phyloP scores from a whole-genome alignment of 2,113 vertebrate species.

The Falcunculus frontatus region DNA sequence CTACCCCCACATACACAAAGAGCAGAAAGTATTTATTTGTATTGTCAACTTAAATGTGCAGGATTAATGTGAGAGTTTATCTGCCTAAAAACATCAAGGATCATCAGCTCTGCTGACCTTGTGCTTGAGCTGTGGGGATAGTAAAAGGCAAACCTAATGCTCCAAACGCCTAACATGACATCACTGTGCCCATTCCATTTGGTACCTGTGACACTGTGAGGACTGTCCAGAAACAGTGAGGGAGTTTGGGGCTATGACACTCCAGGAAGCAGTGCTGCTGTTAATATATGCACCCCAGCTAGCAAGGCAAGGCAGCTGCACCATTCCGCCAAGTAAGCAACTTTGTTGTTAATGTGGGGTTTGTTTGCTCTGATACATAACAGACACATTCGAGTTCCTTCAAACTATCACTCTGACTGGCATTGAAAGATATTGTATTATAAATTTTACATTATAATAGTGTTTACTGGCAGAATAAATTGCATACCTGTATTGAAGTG shows the following conservation, averaged over 20 bases:
- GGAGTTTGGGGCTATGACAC: not conserved
- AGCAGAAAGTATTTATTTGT: slow-evolving; percentile 56
- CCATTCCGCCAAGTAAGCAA: slow-evolving; percentile 51
- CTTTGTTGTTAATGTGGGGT: slow-evolving; percentile 49
- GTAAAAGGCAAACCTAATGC: not conserved
- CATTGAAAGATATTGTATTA: slow-evolving; percentile 67
- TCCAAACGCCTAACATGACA: not conserved
- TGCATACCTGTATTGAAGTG: slow-evolving; percentile 53
- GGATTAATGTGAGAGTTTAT: not conserved
- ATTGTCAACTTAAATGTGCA: not conserved
- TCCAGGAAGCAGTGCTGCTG: not conserved
- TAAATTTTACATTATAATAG: slow-evolving; percentile 69
- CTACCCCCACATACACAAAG: slow-evolving; percentile 47
- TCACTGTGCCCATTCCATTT: rapidly evolving
- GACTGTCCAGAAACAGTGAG: not conserved
- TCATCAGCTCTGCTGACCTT: not conserved
- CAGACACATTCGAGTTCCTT: slow-evolving; percentile 47
- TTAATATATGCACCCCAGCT: not conserved
- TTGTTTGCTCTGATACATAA: slow-evolving; percentile 64
- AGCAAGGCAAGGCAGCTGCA: slow-evolving; percentile 17
- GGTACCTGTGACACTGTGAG: not conserved
- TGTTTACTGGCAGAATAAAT: slow-evolving; percentile 68
- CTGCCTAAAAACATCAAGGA: not conserved
- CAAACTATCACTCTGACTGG: slow-evolving; percentile 60
- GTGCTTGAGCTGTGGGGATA: not conserved